A percentile compares a stretch with the other conserved stretches of the same genome.
Conservation (phyloP, 2,113 vertebrate species). For the Lepus americanus region DNA sequence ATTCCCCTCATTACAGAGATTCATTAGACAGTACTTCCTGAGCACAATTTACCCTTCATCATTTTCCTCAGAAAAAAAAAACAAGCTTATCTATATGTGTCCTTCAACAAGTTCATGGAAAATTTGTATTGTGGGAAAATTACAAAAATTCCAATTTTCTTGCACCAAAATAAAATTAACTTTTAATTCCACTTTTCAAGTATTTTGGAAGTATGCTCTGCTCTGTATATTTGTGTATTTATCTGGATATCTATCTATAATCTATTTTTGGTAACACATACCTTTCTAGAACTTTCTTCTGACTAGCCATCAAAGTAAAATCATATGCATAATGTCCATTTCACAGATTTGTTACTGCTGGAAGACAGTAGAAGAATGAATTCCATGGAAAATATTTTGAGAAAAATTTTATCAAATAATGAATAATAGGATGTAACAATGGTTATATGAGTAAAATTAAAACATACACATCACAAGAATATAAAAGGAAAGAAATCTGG, state of each 20-base stretch:
- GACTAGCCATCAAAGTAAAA: not conserved
- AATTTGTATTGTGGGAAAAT: no score
- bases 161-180: no score
- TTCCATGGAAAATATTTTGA: not conserved
- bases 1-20: not conserved
- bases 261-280: not conserved
- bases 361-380: not conserved
- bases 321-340: not conserved
- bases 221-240: not conserved
- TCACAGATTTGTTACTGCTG: not conserved
- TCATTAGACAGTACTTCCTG: not conserved
- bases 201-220: no score
- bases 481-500: constrained; percentile 6
- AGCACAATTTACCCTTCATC: not conserved
- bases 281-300: not conserved
- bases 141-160: no score
- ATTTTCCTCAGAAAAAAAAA: not conserved
- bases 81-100: no score
- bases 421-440: not conserved
- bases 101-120: no score
- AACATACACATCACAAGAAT: not conserved
- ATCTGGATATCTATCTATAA: not conserved
- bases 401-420: constrained; percentile 15
- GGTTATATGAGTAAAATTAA: not conserved
- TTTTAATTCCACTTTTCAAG: no score